Conservation (phyloP, 2,113 vertebrate genomes). For the Corvus moneduloides region DNA sequence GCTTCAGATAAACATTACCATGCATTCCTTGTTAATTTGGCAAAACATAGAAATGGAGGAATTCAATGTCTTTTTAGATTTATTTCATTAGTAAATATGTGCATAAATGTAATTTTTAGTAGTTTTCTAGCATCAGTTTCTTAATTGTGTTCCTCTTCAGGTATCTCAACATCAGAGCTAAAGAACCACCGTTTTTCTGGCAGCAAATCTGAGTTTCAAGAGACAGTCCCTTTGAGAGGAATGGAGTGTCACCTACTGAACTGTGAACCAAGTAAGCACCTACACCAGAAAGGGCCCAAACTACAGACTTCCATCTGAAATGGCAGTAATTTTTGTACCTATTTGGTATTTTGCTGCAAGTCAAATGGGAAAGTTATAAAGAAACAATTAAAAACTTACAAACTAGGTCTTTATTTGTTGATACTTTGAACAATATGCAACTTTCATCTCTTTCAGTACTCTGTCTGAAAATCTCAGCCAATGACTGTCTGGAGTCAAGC, state of each 20-base stretch:
- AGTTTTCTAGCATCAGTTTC: background rate
- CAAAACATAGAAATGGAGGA: background rate
- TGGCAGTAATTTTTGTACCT: background rate
- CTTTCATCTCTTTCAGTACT: background rate
- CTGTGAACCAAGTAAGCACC: background rate
- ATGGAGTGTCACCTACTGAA: background rate
- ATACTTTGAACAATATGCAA: background rate
- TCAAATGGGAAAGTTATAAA: background rate
- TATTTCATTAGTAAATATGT: background rate
- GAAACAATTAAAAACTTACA: background rate
- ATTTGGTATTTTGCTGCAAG: background rate
- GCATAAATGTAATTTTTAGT: background rate
- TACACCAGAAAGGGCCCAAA: background rate
- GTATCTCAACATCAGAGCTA: background rate
- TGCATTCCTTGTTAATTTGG: background rate
- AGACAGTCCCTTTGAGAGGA: accelerated
- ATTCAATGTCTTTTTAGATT: background rate
- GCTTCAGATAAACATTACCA: background rate
- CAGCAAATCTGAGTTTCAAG: background rate
- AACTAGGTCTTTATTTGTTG: background rate
- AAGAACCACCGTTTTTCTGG: background rate
- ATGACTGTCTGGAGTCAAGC: background rate
- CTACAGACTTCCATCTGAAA: background rate
- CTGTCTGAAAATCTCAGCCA: background rate
- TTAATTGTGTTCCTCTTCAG: background rate